phyloP scores from a whole-genome alignment of 1,140 invertebrate genomes.

The Hylyphantes graminicola region DNA sequence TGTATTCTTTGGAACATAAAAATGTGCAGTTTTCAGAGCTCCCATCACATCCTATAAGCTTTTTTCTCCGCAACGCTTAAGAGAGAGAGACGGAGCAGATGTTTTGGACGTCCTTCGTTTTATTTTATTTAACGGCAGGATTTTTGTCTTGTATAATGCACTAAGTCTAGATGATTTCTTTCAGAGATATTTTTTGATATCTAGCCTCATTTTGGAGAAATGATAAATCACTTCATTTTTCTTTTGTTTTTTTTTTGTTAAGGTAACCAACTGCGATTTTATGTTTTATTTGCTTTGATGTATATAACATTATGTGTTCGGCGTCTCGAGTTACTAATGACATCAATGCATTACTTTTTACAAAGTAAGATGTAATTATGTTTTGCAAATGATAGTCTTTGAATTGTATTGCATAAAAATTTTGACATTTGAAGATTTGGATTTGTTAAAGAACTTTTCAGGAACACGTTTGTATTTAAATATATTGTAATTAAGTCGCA shows the following conservation, averaged over 20 bases:
- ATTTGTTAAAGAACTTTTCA: too few relatives aligned
- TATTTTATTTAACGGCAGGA: neutral
- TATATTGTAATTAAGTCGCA: too few relatives aligned
- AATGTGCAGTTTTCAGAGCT: conserved; percentile 6
- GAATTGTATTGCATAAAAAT: neutral
- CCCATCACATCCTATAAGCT: neutral
- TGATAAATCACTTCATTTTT: conserved; percentile 38
- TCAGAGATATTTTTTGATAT: conserved; percentile 28
- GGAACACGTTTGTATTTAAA: too few relatives aligned
- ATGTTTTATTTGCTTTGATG: conserved; percentile 1
- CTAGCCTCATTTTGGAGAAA: conserved; percentile 44
- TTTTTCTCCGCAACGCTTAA: neutral
- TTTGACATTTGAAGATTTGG: neutral
- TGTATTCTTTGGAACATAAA: conserved; percentile 46
- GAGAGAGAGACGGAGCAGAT: conserved; percentile 39
- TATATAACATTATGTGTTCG: conserved; percentile 12
- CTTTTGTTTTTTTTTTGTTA: neutral
- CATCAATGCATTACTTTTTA: neutral
- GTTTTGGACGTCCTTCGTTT: conserved; percentile 25
- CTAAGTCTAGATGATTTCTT: conserved; percentile 38
- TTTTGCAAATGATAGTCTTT: neutral
- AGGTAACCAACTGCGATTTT: too few relatives aligned
- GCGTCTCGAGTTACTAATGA: neutral
- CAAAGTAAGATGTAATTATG: neutral
- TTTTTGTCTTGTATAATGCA: conserved; percentile 26